Conservation (phyloP, 1,140 invertebrate species). For the Drosophila ercepeae region DNA sequence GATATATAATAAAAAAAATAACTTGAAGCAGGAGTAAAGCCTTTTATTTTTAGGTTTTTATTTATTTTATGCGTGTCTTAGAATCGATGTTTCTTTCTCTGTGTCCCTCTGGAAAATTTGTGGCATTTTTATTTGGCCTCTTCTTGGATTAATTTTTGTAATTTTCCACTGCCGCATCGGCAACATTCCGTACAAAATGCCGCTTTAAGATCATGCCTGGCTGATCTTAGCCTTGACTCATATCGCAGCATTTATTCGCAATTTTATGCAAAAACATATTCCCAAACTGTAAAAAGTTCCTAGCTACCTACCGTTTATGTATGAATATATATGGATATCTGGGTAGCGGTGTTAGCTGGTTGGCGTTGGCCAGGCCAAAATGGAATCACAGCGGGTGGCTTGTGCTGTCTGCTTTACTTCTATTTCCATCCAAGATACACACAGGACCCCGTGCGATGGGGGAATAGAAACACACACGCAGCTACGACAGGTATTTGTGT, state of each 20-base stretch:
- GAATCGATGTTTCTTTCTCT: slow-evolving; percentile 6
- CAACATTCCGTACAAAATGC: slow-evolving; percentile 46
- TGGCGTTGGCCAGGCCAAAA: slow-evolving; percentile 39
- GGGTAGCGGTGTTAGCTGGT: slow-evolving; percentile 24
- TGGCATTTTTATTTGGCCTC: slow-evolving; percentile 36
- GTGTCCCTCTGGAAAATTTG: slow-evolving; percentile 32
- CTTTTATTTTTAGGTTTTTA: no score
- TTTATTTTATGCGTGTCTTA: no score
- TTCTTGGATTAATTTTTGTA: slow-evolving; percentile 44
- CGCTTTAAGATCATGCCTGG: slow-evolving; percentile 52
- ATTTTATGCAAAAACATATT: slow-evolving; percentile 80
- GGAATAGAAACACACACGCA: slow-evolving; percentile 11
- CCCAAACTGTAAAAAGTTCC: slow-evolving; percentile 53
- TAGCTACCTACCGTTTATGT: neutral
- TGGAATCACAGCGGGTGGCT: slow-evolving; percentile 72
- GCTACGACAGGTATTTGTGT: slow-evolving; percentile 25
- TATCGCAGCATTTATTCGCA: slow-evolving; percentile 51
- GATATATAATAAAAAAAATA: no score
- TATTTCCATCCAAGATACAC: slow-evolving; percentile 46
- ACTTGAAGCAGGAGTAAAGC: no score
- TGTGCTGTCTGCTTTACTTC: slow-evolving; percentile 56
- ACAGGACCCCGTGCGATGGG: slow-evolving; percentile 1
- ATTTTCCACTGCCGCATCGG: slow-evolving; percentile 37
- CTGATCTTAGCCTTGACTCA: slow-evolving; percentile 66
- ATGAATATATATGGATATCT: neutral